Base-by-base conservation (phyloP, 2,113 vertebrate species). In the Prunella fulvescens region DNA sequence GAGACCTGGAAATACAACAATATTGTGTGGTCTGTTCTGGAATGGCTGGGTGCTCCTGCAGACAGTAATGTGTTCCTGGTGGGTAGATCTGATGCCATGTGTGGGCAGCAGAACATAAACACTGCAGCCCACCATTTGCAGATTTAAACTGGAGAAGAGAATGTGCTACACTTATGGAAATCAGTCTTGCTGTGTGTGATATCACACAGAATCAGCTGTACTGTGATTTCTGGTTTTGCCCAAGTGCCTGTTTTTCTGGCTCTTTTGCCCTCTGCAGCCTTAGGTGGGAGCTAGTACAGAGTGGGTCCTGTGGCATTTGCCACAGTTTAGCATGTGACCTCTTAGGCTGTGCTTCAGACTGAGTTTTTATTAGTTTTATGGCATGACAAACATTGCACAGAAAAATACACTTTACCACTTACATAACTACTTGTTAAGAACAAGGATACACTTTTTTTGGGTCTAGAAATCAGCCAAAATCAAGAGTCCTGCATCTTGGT, bases 81-180 rank as follows among this genome's bases (percentile, higher is more conserved):
- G 81, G 44, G 51, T 37, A 60, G 79, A 64, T 88, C 56, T 67
- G 76, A 26, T 83, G 85, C 37, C 6, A 35, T 48, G 79, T 92
- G 88, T 93, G 33, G 92, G 82, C 85, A 93, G 90, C 88, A 92
- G 88, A 88, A 73, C 91, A 93, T 47, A 66, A 85, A 91, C 80
- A 83, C 65, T 77, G 35, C 90, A 95, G 60, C 90, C 82, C 86
- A 92, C 72, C 18, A 0, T 35, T 53, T 28, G 22, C 76, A 71
- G 76, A 48, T 88, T 60, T 74, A 37, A 78, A 40, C 60, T 48
- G 44, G 76, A 81, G 60, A 83, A 64, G 82, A 50, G 71, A 74
- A 47, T 56, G 67, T 93, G 79, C 76, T 81, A 67, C 60, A 14
- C 12, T 66, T 88, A n/a, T 0, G 29, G 92, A 92, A 73, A 81